Percentiles rank a stretch among this genome's conserved stretches.
Evolutionary conservation across 2,888 invertebrate genomes (phyloP).

Genomic region (Shargacucullia verbasci): DNA sequence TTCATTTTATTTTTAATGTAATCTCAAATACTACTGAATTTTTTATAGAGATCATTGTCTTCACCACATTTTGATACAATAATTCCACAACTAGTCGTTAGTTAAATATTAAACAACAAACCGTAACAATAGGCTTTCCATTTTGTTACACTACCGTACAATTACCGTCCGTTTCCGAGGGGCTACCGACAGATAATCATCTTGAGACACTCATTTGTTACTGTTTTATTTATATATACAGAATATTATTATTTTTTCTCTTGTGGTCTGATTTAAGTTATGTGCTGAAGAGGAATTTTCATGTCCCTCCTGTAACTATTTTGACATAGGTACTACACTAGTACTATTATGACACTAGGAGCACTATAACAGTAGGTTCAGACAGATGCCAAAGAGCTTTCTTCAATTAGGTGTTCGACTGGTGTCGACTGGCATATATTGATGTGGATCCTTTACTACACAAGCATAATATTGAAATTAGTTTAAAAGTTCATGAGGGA

Average conservation of each 20-base stretch:
- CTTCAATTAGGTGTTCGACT: no score
- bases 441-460: no score
- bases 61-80: background rate
- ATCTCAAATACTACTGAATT: background rate
- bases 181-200: constrained; percentile 36
- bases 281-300: constrained; percentile 5
- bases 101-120: constrained; percentile 7
- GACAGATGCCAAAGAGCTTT: no score
- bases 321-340: no score
- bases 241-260: constrained; percentile 40
- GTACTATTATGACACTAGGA: no score
- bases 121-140: constrained; percentile 36
- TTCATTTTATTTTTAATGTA: no score
- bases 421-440: no score
- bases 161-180: constrained; percentile 28
- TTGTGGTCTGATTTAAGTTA: constrained; percentile 21
- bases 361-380: no score
- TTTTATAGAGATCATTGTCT: background rate
- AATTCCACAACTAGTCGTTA: background rate
- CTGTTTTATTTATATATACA: constrained; percentile 56
- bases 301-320: no score
- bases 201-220: constrained; percentile 32
- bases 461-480: no score
- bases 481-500: no score
- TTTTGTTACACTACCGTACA: constrained; percentile 20